phyloP scores from a whole-genome alignment of 2,888 invertebrate species.

The Urechis unicinctus region DNA sequence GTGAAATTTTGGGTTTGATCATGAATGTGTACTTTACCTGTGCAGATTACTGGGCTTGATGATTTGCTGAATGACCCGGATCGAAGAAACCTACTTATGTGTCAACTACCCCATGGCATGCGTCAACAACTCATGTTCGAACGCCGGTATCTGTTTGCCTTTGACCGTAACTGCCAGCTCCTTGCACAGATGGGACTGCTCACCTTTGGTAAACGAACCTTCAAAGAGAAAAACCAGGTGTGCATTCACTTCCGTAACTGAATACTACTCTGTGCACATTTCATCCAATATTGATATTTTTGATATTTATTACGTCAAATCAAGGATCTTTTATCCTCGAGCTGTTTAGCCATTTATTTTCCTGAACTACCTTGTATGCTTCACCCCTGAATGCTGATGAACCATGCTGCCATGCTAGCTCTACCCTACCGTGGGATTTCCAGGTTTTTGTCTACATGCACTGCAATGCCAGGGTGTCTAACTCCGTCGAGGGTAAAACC shows the following conservation, averaged over 20 bases:
- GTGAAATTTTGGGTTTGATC: neutral
- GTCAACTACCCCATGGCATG: conserved; percentile 56
- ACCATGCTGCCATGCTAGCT: too few relatives aligned
- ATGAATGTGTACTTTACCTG: conserved; percentile 1
- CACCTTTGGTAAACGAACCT: conserved; percentile 62
- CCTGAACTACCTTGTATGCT: too few relatives aligned
- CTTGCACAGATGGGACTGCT: conserved; percentile 63
- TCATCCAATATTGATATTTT: neutral
- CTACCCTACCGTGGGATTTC: too few relatives aligned
- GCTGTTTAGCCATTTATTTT: too few relatives aligned
- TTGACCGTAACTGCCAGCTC: conserved; percentile 57
- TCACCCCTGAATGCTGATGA: too few relatives aligned
- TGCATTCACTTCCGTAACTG: neutral
- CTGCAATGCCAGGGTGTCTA: conserved; percentile 57
- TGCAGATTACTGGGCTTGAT: conserved; percentile 56
- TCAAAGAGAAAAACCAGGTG: conserved; percentile 66
- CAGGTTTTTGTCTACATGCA: conserved; percentile 63
- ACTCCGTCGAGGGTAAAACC: conserved; percentile 62
- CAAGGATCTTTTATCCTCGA: too few relatives aligned
- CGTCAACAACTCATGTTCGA: conserved; percentile 55
- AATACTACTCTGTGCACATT: neutral
- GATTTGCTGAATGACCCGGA: conserved; percentile 63
- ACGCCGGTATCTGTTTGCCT: conserved; percentile 59
- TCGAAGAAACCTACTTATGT: conserved; percentile 61
- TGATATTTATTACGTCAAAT: too few relatives aligned